A percentile compares a stretch with the other conserved stretches of the same genome.
Evolutionary conservation across 2,113 vertebrate genomes (phyloP).

Genomic region (Ibidorhyncha struthersii): DNA sequence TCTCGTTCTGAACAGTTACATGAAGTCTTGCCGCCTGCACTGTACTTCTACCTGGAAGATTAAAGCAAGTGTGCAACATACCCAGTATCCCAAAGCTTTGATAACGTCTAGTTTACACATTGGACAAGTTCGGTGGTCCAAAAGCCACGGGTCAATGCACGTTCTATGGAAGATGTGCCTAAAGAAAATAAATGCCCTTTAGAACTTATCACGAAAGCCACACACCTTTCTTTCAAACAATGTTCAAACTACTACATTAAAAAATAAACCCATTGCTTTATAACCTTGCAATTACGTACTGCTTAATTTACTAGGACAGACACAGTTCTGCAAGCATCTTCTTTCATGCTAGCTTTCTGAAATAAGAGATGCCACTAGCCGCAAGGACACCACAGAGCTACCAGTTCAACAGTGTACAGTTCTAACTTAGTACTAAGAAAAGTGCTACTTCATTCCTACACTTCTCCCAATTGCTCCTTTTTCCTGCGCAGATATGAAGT

Average conservation of each 20-base stretch:
- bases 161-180: constrained; percentile 85
- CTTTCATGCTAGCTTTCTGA: neutral
- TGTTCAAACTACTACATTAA: neutral
- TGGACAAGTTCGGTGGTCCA: constrained; percentile 84
- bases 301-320: neutral
- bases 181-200: constrained; percentile 59
- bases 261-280: neutral
- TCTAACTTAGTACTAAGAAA: neutral
- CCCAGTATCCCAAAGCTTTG: constrained; percentile 85
- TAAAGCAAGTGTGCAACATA: constrained; percentile 70
- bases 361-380: neutral
- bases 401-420: neutral
- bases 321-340: neutral
- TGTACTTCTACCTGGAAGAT: neutral
- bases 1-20: neutral
- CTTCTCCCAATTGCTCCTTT: neutral
- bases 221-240: neutral
- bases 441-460: neutral
- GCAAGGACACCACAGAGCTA: neutral
- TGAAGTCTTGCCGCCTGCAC: neutral
- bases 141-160: constrained; percentile 84
- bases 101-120: constrained; percentile 87
- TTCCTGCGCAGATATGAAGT: neutral
- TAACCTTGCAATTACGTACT: neutral
- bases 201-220: neutral